Percentiles rank a stretch among this genome's conserved stretches.
These are phyloP conservation scores for Hydractinia echinata DNA, from an alignment of 30 jellyfish, hydroid and myxozoan species.

Conservation along the genomic window DNA sequence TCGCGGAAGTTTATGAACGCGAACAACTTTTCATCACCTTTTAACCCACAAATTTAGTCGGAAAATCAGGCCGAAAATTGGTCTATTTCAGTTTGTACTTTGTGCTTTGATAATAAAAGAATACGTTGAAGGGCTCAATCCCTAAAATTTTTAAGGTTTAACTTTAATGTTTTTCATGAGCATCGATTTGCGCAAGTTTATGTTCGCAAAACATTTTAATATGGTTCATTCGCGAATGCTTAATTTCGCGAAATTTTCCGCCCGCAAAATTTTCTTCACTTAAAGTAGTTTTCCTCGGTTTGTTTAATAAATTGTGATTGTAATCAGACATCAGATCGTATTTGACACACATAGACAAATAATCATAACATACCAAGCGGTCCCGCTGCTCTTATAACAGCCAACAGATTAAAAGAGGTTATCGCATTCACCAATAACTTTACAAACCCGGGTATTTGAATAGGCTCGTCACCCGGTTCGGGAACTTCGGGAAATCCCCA, in stretches of 20 bases:
- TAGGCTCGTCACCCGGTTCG: conserved; percentile 65
- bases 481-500: conserved; percentile 98
- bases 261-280: background rate
- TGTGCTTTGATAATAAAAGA: too few relatives aligned
- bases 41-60: too few relatives aligned
- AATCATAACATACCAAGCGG: conserved; percentile 29
- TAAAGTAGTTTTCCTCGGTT: background rate
- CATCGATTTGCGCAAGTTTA: background rate
- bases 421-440: conserved; percentile 64
- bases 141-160: too few relatives aligned
- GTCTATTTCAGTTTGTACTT: too few relatives aligned
- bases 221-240: background rate
- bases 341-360: background rate
- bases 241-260: background rate
- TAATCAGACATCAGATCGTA: background rate
- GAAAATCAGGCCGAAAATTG: too few relatives aligned
- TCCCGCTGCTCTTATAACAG: conserved; percentile 41
- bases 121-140: too few relatives aligned
- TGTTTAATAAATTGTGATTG: background rate
- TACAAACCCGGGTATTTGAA: conserved; percentile 86
- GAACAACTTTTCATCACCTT: too few relatives aligned
- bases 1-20: too few relatives aligned
- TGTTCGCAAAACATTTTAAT: too few relatives aligned
- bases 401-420: conserved; percentile 36
- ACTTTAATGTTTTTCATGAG: too few relatives aligned